These are phyloP conservation scores for Steatornis caripensis DNA, from an alignment of 2,113 vertebrate species.

Conservation along the genomic window DNA sequence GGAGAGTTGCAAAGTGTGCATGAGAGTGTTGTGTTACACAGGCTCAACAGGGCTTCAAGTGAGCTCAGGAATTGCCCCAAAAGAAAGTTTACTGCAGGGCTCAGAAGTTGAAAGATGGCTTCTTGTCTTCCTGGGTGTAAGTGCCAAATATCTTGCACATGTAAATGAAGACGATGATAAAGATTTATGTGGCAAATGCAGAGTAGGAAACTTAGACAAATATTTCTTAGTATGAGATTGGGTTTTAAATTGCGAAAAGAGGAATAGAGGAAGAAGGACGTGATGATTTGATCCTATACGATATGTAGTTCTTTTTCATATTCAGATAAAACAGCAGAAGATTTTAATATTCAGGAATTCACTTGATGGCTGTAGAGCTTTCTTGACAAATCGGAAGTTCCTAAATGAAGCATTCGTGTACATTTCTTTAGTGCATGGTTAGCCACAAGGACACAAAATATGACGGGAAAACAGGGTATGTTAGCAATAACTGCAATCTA, in stretches of 20 bases:
- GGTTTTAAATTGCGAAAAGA: not conserved
- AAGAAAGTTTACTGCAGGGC: not conserved
- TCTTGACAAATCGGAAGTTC: not conserved
- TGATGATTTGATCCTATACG: not conserved
- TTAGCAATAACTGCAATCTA: not conserved
- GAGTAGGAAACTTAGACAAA: not conserved
- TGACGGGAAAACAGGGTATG: not conserved
- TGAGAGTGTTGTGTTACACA: not conserved
- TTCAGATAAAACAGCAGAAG: not conserved
- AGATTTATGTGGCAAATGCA: not conserved
- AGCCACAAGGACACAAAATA: not conserved
- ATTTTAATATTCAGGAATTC: conserved; percentile 1
- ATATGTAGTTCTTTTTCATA: not conserved
- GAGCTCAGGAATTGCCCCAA: not conserved
- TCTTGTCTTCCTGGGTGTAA: not conserved
- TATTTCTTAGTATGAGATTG: not conserved
- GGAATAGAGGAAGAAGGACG: rapidly evolving
- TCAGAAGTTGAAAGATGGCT: not conserved
- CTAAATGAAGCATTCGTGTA: not conserved
- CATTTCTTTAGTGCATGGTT: not conserved
- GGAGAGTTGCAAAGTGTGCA: not conserved
- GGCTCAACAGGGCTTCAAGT: not conserved
- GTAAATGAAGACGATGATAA: not conserved
- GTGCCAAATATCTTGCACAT: not conserved
- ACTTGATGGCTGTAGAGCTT: not conserved